Evolutionary conservation across 2,888 invertebrate species (phyloP).

Genomic region (Odontocolon sp.): DNA sequence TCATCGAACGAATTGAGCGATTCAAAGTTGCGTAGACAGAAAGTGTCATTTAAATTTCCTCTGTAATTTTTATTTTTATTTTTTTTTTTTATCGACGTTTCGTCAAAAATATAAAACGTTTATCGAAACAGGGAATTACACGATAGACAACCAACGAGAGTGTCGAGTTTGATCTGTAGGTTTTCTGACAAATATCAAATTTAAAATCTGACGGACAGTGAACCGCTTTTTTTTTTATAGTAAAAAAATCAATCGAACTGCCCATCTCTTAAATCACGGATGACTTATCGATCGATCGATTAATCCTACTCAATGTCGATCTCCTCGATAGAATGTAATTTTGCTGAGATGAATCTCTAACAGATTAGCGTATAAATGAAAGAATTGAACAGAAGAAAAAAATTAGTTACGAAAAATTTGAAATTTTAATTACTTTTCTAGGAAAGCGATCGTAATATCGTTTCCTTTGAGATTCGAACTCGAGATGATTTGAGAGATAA

Average conservation of each 20-base stretch:
- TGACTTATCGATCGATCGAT: neutral
- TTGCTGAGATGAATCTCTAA: neutral
- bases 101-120: no score
- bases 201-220: neutral
- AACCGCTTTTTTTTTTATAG: neutral
- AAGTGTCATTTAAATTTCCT: neutral
- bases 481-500: neutral
- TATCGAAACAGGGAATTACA: no score
- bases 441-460: neutral
- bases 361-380: neutral
- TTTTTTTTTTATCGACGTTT: neutral
- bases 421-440: no score
- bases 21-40: no score
- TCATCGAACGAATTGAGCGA: neutral
- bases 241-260: neutral
- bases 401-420: no score
- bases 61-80: neutral
- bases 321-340: constrained; percentile 8
- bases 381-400: no score
- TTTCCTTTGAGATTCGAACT: neutral
- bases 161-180: neutral
- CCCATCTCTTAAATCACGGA: neutral
- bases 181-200: neutral
- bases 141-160: no score
- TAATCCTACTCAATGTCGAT: neutral